Percentiles rank a stretch among this genome's conserved stretches.
Conservation (phyloP, 2,888 invertebrate genomes). For the Alloplasta piceator region DNA sequence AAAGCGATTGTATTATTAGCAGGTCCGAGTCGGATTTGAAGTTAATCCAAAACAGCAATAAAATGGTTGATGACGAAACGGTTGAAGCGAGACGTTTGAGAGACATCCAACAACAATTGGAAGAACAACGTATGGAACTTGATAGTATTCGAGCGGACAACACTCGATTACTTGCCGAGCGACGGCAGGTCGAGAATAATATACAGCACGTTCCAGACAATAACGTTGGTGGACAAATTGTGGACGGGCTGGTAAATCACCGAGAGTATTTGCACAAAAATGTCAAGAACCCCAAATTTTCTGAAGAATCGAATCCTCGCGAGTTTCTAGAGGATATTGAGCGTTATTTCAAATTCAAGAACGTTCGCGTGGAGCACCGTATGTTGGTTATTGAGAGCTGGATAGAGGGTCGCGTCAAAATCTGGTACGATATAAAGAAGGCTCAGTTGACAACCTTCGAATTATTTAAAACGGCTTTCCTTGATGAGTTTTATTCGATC, state of each 20-base stretch:
- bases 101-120: background rate
- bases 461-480: constrained; percentile 37
- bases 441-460: constrained; percentile 14
- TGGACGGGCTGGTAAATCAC: constrained; percentile 33
- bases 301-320: constrained; percentile 19
- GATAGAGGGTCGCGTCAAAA: constrained; percentile 43
- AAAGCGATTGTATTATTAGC: background rate
- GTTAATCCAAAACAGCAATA: background rate
- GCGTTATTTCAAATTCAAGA: constrained; percentile 42
- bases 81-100: background rate
- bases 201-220: background rate
- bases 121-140: background rate
- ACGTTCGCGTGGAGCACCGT: constrained; percentile 13
- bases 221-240: constrained; percentile 3
- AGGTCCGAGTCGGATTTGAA: background rate
- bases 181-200: background rate
- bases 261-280: constrained; percentile 37
- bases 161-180: background rate
- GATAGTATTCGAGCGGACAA: background rate
- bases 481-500: constrained; percentile 46
- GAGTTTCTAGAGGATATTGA: constrained; percentile 47
- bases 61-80: background rate
- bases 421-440: constrained; percentile 40
- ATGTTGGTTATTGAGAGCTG: constrained; percentile 37
- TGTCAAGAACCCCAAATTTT: constrained; percentile 30